phyloP scores from a whole-genome alignment of 2,113 vertebrate genomes.

The Forbesichthys papilliferus region DNA sequence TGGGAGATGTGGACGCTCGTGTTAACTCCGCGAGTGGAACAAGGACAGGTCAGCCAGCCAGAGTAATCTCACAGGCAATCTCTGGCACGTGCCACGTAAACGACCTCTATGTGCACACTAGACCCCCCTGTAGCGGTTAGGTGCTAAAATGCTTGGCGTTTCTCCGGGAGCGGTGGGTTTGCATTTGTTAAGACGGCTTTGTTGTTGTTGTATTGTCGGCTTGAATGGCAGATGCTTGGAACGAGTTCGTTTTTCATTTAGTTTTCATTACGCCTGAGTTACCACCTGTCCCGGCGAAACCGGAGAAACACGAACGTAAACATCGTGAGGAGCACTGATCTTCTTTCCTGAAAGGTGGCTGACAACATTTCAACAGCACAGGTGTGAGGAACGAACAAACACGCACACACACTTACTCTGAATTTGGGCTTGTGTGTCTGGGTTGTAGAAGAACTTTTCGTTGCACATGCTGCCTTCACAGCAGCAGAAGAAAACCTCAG shows the following conservation, averaged over 20 bases:
- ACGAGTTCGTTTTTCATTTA: neutral
- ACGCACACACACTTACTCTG: constrained; percentile 78
- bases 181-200: neutral
- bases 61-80: constrained; percentile 34
- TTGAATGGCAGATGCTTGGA: neutral
- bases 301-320: neutral
- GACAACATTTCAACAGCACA: neutral
- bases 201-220: neutral
- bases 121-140: no score
- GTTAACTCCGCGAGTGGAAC: constrained; percentile 29
- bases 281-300: neutral
- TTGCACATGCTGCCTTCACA: constrained; percentile 94
- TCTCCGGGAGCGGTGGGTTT: neutral
- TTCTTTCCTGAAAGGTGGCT: neutral
- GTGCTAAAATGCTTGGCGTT: no score
- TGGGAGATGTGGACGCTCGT: constrained; percentile 15
- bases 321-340: neutral
- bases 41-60: constrained; percentile 29
- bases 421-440: constrained; percentile 74
- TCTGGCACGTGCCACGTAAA: neutral
- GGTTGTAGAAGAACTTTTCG: constrained; percentile 86
- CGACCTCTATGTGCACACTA: constrained; percentile 6
- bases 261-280: neutral
- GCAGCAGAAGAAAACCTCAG: constrained; percentile 96
- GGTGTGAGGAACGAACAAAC: neutral